Base-by-base conservation (phyloP, 2,113 vertebrate species). In the Climacteris rufus region DNA sequence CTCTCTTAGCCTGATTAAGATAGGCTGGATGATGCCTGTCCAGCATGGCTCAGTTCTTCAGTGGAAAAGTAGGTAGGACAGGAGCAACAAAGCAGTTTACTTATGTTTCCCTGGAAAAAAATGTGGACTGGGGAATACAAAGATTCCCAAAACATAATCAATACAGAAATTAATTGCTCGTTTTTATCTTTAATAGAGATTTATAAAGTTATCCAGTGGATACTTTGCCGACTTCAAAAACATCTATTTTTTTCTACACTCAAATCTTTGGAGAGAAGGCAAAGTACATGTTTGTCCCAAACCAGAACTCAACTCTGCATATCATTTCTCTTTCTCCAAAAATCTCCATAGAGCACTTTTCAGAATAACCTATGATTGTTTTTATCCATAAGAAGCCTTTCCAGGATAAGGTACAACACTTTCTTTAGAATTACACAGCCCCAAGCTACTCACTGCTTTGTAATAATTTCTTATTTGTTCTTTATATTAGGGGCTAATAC, bases 41-140 rank as follows among this genome's bases (percentile, higher is more conserved):
- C 52, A 63, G 33, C 11, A 50, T 5, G 16, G 20, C 10, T 81
- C 25, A 50, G 21, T 70, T 45, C 30, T 70, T 87, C 47, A 24
- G 13, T 42, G 47, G 12, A 82, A 71, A 60, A 24, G 11, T 8
- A 42, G 17, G 28, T 39, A 75, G 79, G 68, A n/a, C 11, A 9
- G 23, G 33, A 54, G 19, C 20, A 82, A 54, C 25, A 71, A 77
- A 77, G 63, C 6, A 16, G 11, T 44, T 88, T 76, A 30, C 10
- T 74, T 74, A 33, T 31, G 30, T 66, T 83, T 91, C 33, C 23
- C 60, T 70, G 28, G 40, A 92, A 39, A 40, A 40, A 80, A 91
- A 65, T 1, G 0, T 35, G n/a, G 20, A 6, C n/a, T n/a, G 8
- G 16, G n/a, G 13, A 77, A 50, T 63, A 65, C 0, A 1, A 76